These are phyloP conservation scores for Ernsta delagoae DNA, from an alignment of 2,888 invertebrate genomes.

Conservation along the genomic window DNA sequence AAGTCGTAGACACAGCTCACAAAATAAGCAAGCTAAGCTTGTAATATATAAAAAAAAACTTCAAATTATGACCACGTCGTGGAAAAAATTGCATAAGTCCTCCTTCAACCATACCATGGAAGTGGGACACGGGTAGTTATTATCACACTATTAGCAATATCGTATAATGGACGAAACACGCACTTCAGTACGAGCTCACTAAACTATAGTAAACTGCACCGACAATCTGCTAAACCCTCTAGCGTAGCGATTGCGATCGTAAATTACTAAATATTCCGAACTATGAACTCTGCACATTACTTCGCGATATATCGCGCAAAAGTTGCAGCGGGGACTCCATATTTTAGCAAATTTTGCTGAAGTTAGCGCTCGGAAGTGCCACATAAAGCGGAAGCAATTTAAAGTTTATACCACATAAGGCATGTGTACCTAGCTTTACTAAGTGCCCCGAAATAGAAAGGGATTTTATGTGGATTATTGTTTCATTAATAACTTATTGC, in stretches of 20 bases:
- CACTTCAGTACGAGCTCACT: not conserved
- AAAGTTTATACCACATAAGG: not conserved
- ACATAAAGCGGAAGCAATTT: constrained; percentile 12
- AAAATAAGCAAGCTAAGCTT: too few relatives aligned
- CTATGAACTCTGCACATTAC: constrained; percentile 35
- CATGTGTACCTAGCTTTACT: not conserved
- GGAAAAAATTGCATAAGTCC: too few relatives aligned
- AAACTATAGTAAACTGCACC: not conserved
- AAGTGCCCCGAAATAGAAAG: too few relatives aligned
- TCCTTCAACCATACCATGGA: too few relatives aligned
- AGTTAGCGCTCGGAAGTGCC: constrained; percentile 31
- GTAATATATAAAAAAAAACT: too few relatives aligned
- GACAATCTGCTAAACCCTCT: constrained; percentile 18
- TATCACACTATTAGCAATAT: too few relatives aligned
- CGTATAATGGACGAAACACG: too few relatives aligned
- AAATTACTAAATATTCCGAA: constrained; percentile 35
- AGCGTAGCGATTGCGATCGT: constrained; percentile 28
- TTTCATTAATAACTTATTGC: not conserved
- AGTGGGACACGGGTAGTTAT: too few relatives aligned
- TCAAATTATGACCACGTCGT: too few relatives aligned
- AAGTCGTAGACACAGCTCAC: too few relatives aligned
- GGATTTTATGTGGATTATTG: too few relatives aligned
- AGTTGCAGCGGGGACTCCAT: constrained; percentile 28
- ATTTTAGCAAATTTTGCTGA: constrained; percentile 33
- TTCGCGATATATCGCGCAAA: constrained; percentile 29